Evolutionary conservation across 2,797 vertebrate species (phyloP), one percentile per base, ranked within the genome.

Genomic region (Heliangelus exortis): DNA sequence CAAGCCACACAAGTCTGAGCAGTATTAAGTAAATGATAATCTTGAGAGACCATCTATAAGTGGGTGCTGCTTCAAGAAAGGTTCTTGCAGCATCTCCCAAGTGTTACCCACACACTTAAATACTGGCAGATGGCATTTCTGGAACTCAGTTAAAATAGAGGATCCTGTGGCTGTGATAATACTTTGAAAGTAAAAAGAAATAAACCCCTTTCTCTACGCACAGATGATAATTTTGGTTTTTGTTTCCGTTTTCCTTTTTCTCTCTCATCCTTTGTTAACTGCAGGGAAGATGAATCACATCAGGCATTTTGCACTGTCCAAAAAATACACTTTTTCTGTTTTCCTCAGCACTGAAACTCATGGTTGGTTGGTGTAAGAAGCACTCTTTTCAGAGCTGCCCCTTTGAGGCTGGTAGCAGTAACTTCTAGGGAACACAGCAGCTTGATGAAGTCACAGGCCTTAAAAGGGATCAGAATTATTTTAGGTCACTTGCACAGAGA

Each of bases 351-450:
- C 15, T 57, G 28, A 94, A 93, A 71, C 14, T 29, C 47, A 50
- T 4, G 33, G 51, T n/a, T 43, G 11, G 16, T n/a, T 77, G 15
- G 29, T 31, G 29, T 23, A 45, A 90, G 88, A 80, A 81, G 25
- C 13, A 34, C 16, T 77, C 71, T 61, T 68, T 69, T 53, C 39
- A 73, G 12, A 87, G 53, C 11, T 71, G 12, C 20, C 26, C 45
- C 58, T 87, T 85, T 86, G 74, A 92, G 89, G 50, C 41, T 92
- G 61, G 83, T 51, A 68, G 47, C 25, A 65, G 31, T 66, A 85
- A 94, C 90, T 93, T 87, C 90, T 74, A 74, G 57, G 68, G 81
- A 93, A 63, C 50, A 87, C 80, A 95, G 87, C 34, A 74, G 50
- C 53, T 82, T 65, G 34, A 90, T 57, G 61, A 90, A 92, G 50